Evolutionary conservation across 1,140 invertebrate species (phyloP), one percentile per base, ranked within the genome.

Genomic region (Delia radicum): DNA sequence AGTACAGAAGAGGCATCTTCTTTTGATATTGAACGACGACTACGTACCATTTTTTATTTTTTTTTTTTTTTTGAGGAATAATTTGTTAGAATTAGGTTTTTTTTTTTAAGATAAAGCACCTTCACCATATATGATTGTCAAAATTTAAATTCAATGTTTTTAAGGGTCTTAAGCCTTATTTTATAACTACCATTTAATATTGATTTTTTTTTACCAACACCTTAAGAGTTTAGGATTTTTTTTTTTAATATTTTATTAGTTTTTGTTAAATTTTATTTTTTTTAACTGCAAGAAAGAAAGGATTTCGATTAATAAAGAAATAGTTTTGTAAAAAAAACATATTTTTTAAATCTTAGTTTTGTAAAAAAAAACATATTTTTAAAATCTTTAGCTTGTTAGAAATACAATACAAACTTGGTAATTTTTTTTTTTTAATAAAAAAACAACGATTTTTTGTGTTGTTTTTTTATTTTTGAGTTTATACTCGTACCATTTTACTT

Each of bases 11-110:
- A 75, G 12, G 76, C 82, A 82, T 85, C 83, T 73, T 85, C 83
- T 72, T 85, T 85, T 62, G 83, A 85, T 37, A 83, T 63, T 71
- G 80, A 85, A 61, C 83, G 83, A 62, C 83, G 81, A 63, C 83
- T 83, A 65, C 81, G 83, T 78, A 83, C 83, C 83, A 85, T 85
- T 77, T 71, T 76, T 55, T n/a, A 21, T 55, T 4, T 55, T 55
- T 8, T 55, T 55, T 21, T 55, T 55, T 55, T 74, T 18, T 18
- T 42, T 75, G 37, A 37, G 63, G 10, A 48, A 46, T 62, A 74
- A 21, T 67, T 75, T 67, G 26, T 6, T 46, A 74, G 26, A 37
- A 26, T n/a, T n/a, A n/a, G n/a, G n/a, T 5, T 65, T 63, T 21
- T 12, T 71, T 71, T 13, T 29, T 55, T 21, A 7, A 55, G 37